Conservation (phyloP, 2,113 vertebrate genomes). For the Siniperca chuatsi region DNA sequence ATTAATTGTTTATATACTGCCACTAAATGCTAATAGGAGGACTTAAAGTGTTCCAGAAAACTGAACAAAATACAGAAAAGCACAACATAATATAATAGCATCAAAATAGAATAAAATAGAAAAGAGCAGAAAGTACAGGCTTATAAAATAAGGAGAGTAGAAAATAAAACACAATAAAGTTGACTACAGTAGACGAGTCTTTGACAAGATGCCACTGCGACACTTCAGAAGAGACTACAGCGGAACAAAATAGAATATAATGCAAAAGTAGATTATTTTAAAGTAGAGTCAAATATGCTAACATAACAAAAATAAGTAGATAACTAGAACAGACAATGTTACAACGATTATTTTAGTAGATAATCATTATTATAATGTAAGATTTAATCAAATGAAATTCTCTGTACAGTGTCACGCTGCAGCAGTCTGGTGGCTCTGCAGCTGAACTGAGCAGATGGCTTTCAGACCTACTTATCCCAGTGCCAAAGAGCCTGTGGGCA, state of each 20-base stretch:
- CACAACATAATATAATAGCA: neutral
- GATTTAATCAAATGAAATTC: neutral
- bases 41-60: neutral
- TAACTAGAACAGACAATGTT: no score
- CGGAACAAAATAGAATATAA: no score
- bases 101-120: neutral
- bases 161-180: no score
- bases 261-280: no score
- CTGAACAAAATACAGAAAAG: neutral
- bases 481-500: constrained; percentile 26
- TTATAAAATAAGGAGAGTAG: no score
- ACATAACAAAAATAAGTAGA: no score
- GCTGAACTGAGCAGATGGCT: constrained; percentile 20
- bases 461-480: constrained; percentile 2
- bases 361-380: neutral
- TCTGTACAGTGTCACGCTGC: neutral
- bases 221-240: no score
- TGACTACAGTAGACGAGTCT: no score
- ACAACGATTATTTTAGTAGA: neutral
- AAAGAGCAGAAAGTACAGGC: neutral
- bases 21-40: neutral
- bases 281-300: no score
- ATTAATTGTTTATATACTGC: neutral
- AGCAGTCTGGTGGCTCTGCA: neutral
- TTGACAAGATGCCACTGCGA: no score